A percentile compares a stretch with the other conserved stretches of the same genome.
phyloP scores from a whole-genome alignment of 37 sponge, comb jelly and placozoan species.

The Mnemiopsis leidyi region DNA sequence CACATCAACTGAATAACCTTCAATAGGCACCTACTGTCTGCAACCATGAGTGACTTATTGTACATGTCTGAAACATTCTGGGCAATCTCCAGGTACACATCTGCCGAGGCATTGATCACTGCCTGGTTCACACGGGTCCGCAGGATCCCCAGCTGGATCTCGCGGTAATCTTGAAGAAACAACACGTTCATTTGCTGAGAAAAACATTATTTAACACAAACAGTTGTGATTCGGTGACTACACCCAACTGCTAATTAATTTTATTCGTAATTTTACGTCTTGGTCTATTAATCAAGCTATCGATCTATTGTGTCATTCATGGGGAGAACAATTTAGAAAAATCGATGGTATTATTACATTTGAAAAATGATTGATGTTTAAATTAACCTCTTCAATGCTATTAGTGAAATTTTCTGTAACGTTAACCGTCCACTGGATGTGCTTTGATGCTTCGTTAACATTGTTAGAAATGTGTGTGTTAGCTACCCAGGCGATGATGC shows the following conservation, averaged over 20 bases:
- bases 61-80: not conserved
- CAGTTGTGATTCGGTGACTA: too few species aligned
- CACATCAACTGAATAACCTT: not conserved
- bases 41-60: slow-evolving; percentile 22
- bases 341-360: not conserved
- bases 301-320: too few species aligned
- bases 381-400: slow-evolving; percentile 1
- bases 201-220: too few species aligned
- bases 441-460: not conserved
- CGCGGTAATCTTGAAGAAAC: not conserved
- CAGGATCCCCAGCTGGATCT: not conserved
- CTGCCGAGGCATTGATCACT: not conserved
- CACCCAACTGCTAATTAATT: too few species aligned
- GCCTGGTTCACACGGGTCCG: not conserved
- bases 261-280: too few species aligned
- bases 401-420: not conserved
- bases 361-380: not conserved
- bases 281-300: too few species aligned
- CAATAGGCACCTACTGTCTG: slow-evolving; percentile 21
- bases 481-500: slow-evolving; percentile 26
- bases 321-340: not conserved
- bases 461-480: slow-evolving; percentile 40
- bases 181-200: slow-evolving; percentile 20
- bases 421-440: slow-evolving; percentile 13
- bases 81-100: slow-evolving; percentile 1